Evolutionary conservation across 2,888 invertebrate species (phyloP).

Genomic region (Pheosia gnoma): DNA sequence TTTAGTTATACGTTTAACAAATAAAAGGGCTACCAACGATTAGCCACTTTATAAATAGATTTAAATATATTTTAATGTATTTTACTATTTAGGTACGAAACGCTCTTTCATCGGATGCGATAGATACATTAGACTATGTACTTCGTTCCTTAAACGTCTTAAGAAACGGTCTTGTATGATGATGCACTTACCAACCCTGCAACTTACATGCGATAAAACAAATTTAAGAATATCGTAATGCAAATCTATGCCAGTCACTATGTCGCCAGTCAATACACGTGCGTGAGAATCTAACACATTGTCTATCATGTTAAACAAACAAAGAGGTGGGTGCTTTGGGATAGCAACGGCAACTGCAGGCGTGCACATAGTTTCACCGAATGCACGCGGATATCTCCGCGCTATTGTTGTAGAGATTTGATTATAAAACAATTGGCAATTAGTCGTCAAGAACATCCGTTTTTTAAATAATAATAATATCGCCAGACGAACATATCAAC

Average conservation of each 20-base stretch:
- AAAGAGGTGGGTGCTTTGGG: slow-evolving; percentile 42
- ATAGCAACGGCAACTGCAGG: slow-evolving; percentile 24
- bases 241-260: slow-evolving; percentile 35
- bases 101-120: no score
- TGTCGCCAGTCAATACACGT: slow-evolving; percentile 9
- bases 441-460: slow-evolving; percentile 31
- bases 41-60: no score
- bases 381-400: slow-evolving; percentile 30
- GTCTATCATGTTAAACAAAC: slow-evolving; percentile 35
- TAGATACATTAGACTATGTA: no score
- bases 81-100: no score
- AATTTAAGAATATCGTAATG: slow-evolving; percentile 27
- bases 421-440: slow-evolving; percentile 38
- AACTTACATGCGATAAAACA: neutral
- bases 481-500: no score
- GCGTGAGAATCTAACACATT: slow-evolving; percentile 69
- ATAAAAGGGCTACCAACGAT: no score
- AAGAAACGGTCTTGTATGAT: no score
- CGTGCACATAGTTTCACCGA: slow-evolving; percentile 36
- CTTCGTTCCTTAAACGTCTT: no score
- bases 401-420: slow-evolving; percentile 36
- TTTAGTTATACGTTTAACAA: no score
- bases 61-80: no score
- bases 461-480: neutral
- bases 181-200: neutral